Percentiles rank a stretch among this genome's conserved stretches.
Conservation (phyloP, 2,888 invertebrate genomes). For the Esperia sulphurella region DNA sequence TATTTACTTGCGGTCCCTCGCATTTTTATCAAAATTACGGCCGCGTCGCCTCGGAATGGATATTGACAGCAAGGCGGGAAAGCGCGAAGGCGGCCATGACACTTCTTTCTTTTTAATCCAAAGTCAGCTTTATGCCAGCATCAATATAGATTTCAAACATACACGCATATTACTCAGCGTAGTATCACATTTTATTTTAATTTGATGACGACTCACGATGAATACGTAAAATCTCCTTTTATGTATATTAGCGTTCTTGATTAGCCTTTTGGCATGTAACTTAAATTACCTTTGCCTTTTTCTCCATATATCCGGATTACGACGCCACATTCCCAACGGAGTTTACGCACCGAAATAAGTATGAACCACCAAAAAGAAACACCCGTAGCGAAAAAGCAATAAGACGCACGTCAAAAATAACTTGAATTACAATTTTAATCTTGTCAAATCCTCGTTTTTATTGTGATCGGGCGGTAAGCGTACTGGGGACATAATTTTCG, state of each 20-base stretch:
- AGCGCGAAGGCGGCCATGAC: constrained; percentile 47
- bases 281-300: constrained; percentile 21
- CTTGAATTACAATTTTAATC: constrained; percentile 78
- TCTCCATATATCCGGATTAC: constrained; percentile 43
- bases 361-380: constrained; percentile 36
- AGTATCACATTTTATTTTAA: constrained; percentile 12
- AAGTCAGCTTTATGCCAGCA: constrained; percentile 43
- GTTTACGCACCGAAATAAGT: constrained; percentile 35
- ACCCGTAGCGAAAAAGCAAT: constrained; percentile 72
- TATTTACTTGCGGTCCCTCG: constrained; percentile 33
- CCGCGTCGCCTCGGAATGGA: constrained; percentile 35
- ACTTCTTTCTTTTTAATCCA: constrained; percentile 50
- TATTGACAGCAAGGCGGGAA: constrained; percentile 57
- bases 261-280: constrained; percentile 21
- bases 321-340: constrained; percentile 31
- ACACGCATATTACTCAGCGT: constrained; percentile 17
- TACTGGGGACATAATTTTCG: constrained; percentile 65
- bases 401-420: constrained; percentile 72
- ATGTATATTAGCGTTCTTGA: constrained; percentile 16
- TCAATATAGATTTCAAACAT: constrained; percentile 24
- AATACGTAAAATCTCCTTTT: constrained; percentile 12
- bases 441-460: constrained; percentile 77
- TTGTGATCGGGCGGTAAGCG: constrained; percentile 54
- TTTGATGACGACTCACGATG: constrained; percentile 7
- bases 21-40: constrained; percentile 39